Evolutionary conservation across 1,140 invertebrate genomes (phyloP), one percentile per base, ranked within the genome.

Genomic region (Chlorops oryzae): DNA sequence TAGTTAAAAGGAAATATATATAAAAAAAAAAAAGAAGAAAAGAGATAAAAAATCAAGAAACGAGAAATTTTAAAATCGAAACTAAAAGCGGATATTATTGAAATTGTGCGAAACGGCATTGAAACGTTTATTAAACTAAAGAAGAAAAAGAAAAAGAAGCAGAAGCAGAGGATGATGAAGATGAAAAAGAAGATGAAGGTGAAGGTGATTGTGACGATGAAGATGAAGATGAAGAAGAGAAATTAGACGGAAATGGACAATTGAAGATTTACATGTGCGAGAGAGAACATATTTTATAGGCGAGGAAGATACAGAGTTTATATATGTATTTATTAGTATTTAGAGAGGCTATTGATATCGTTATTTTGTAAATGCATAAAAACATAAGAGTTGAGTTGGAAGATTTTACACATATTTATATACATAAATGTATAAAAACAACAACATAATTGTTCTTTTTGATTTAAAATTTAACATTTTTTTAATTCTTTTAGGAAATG

Each of bases 61-160:
- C 60, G 55, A 54, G 61, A 65, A 65, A 61, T 63, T 65, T 63
- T 65, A 60, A 65, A 10, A 10, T 32, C 9, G 9, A 32, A 9
- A 32, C 28, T 10, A 32, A 15, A 32, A 32, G 28, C 9, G 28
- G 15, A 32, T 9, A 32, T 32, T 32, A 10, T 32, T 32, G 15
- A 32, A 32, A 10, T 32, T 32, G 9, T 10, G 9, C 15, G 15
- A 32, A 32, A 32, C 15, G 28, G 15, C 9, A 32, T 32, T 32
- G 28, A 32, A 15, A 32, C 15, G 28, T 32, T 32, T 32, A 32
- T n/a, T n/a, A n/a, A n/a, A n/a, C n/a, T n/a, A n/a, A n/a, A 15
- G 28, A 9, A 32, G 28, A 15, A 9, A 15, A 32, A 15, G 15
- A 32, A 15, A 32, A 32, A 15, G 15, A 32, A 15, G 28, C 9